A percentile compares a stretch with the other conserved stretches of the same genome.
phyloP scores from a whole-genome alignment of 2,113 vertebrate genomes.

The Rhea pennata region DNA sequence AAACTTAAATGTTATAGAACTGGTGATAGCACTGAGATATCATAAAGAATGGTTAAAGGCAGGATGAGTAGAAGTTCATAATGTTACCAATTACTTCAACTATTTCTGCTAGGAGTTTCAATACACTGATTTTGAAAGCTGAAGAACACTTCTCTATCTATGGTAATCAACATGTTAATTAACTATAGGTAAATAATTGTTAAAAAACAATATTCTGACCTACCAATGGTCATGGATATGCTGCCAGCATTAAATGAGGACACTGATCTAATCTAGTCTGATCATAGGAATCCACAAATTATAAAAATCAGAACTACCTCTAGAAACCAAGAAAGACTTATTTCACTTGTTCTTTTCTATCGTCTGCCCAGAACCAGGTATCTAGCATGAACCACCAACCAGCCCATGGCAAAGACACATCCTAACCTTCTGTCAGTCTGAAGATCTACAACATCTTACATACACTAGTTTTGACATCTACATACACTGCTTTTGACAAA shows the following conservation, averaged over 20 bases:
- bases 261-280: not conserved
- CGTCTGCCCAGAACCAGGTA: not conserved
- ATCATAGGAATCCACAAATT: not conserved
- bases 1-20: not conserved
- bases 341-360: not conserved
- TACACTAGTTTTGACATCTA: no score
- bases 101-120: not conserved
- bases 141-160: not conserved
- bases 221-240: not conserved
- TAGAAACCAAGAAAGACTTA: not conserved
- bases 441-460: not conserved
- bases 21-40: not conserved
- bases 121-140: not conserved
- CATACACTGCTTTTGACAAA: not conserved
- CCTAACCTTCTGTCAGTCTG: not conserved
- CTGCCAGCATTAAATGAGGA: not conserved
- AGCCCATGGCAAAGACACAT: not conserved
- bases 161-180: not conserved
- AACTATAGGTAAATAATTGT: not conserved
- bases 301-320: not conserved
- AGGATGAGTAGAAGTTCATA: not conserved
- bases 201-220: not conserved
- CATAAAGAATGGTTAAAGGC: not conserved
- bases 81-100: not conserved
- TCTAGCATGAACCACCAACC: not conserved